Conservation (phyloP, 2,113 vertebrate genomes). For the Protomyctophum bolini region DNA sequence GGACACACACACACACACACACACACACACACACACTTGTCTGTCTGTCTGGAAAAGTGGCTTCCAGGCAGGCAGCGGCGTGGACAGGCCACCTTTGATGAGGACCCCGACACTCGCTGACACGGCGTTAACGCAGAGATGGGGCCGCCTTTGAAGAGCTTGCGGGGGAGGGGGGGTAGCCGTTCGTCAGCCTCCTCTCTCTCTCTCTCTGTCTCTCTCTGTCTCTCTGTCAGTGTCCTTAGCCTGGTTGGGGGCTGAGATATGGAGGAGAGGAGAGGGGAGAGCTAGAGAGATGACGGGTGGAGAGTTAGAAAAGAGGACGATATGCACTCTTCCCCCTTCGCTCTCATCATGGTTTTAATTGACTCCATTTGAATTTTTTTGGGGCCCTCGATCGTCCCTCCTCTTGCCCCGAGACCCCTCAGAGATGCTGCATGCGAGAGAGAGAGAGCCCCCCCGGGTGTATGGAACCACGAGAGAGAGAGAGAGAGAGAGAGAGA, state of each 20-base stretch:
- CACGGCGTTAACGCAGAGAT: conserved; percentile 51
- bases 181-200: conserved; percentile 28
- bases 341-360: conserved; percentile 52
- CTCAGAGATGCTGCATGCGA: conserved; percentile 13
- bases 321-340: neutral
- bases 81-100: conserved; percentile 74
- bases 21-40: conserved; percentile 29
- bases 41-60: conserved; percentile 59
- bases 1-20: too few species aligned
- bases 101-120: conserved; percentile 61
- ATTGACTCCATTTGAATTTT: conserved; percentile 75
- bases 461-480: neutral
- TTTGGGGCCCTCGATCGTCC: neutral
- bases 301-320: neutral
- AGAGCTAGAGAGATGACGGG: neutral
- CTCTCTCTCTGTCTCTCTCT: conserved; percentile 13
- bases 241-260: too few species aligned
- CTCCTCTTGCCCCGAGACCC: conserved; percentile 34
- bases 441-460: neutral
- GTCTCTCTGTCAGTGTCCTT: neutral
- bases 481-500: neutral
- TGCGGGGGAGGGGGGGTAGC: conserved; percentile 13
- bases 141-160: conserved; percentile 64
- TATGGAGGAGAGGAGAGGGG: neutral
- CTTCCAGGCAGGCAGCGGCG: conserved; percentile 66